Evolutionary conservation across 2,888 invertebrate genomes (phyloP), one percentile per base, ranked within the genome.

Genomic region (Lamellibrachia satsuma): DNA sequence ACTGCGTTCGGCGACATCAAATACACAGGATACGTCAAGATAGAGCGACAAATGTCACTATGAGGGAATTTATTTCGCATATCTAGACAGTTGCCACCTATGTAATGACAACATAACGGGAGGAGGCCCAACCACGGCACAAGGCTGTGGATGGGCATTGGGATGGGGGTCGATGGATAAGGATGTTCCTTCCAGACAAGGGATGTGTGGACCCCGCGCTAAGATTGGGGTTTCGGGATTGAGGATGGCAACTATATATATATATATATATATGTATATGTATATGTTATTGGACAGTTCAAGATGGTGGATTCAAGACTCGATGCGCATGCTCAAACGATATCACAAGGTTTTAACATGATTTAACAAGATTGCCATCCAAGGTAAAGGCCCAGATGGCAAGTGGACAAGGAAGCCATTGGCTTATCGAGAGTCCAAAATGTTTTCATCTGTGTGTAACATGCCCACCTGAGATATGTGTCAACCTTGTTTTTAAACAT

Each of bases 31-130:
- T 75, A 75, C 22, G 75, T 22, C 75, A 75, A 75, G n/a, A 75
- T 75, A 75, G 75, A 75, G 75, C 75, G 75, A 75, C 75, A 75
- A 75, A 75, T 75, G 75, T 75, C 75, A 75, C n/a, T 22, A 15
- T 6, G 75, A 75, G 15, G n/a, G 11, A 22, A 22, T 75, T 75
- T 75, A 75, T 75, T 22, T 75, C 75, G 75, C 75, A 15, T 15
- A 75, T 75, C 22, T 75, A 75, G 75, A 15, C 75, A 75, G 75
- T 75, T 2, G 4, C 75, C 75, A 75, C 75, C 75, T 75, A 75
- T 22, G 75, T 22, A 75, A 6, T 75, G 75, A 75, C 75, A 75
- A 75, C 15, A 15, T 75, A 75, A 75, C 75, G 75, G 75, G 22
- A 2, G 60, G 60, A 39, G 39, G 39, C 39, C 39, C 39, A 1